phyloP scores from a whole-genome alignment of 2,888 invertebrate genomes.

The Catocala nupta region DNA sequence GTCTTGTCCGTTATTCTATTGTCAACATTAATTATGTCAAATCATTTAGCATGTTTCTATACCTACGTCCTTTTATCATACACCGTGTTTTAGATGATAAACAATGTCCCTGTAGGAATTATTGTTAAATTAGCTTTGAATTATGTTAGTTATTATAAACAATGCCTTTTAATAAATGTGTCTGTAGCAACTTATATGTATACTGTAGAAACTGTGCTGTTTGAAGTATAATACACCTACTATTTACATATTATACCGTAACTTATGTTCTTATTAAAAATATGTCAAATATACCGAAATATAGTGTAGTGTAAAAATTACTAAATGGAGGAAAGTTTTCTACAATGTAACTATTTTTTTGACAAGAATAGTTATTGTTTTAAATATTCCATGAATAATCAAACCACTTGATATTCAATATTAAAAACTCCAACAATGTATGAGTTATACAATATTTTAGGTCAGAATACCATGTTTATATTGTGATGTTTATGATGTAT shows the following conservation, averaged over 20 bases:
- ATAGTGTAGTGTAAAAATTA: no score
- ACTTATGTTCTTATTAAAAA: no score
- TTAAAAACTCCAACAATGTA: background rate
- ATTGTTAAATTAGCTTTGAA: conserved; percentile 3
- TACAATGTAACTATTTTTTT: no score
- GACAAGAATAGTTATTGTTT: background rate
- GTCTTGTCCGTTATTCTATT: conserved; percentile 9
- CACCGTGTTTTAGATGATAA: conserved; percentile 42
- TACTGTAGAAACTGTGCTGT: conserved; percentile 3
- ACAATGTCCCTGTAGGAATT: conserved; percentile 37
- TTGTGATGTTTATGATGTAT: no score
- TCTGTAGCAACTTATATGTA: conserved; percentile 20
- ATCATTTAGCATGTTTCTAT: conserved; percentile 15
- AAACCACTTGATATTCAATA: background rate
- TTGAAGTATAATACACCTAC: no score
- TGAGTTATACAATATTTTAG: background rate
- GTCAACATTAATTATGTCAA: conserved; percentile 21
- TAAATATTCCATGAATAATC: background rate
- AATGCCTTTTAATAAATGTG: conserved; percentile 14
- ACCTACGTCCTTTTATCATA: conserved; percentile 7
- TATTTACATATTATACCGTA: no score
- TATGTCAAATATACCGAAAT: no score
- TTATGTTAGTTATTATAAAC: conserved; percentile 12
- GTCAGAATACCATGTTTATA: no score
- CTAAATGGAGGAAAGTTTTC: no score